These are phyloP conservation scores for Sipha flava DNA, from an alignment of 1,140 invertebrate species.

Conservation along the genomic window DNA sequence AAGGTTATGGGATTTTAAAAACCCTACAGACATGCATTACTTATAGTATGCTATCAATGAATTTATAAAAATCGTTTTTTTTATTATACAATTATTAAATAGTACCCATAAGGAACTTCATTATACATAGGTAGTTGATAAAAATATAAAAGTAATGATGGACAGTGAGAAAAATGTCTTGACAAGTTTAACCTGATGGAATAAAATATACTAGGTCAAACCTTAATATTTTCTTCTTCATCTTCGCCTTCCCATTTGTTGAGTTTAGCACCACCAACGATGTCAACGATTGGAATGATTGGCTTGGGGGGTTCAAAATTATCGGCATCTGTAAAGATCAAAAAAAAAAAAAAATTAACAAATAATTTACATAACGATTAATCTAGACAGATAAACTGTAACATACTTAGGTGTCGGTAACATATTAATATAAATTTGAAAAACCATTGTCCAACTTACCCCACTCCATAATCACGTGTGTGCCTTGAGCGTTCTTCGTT, in stretches of 20 bases:
- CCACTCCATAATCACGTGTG: constrained; percentile 27
- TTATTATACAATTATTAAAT: too few relatives aligned
- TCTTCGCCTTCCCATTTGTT: constrained; percentile 86
- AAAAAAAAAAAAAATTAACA: too few relatives aligned
- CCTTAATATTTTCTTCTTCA: constrained; percentile 76
- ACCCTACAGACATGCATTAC: too few relatives aligned
- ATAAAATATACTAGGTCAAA: constrained; percentile 39
- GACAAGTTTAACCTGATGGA: not conserved
- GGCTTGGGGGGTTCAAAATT: constrained; percentile 40
- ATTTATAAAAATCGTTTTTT: too few relatives aligned
- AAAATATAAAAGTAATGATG: too few relatives aligned
- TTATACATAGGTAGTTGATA: too few relatives aligned
- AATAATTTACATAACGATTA: not conserved
- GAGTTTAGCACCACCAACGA: constrained; percentile 43
- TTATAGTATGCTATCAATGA: too few relatives aligned
- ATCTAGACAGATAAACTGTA: too few relatives aligned
- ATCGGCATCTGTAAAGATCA: constrained; percentile 45
- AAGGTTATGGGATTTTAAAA: too few relatives aligned
- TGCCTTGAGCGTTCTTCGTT: not conserved
- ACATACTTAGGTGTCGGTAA: too few relatives aligned
- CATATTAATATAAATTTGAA: not conserved
- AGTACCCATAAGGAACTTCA: too few relatives aligned
- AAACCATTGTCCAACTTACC: not conserved
- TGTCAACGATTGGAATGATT: constrained; percentile 35
- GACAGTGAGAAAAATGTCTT: too few relatives aligned